Conservation (phyloP, 2,888 invertebrate species). For the Eurytoma californica region DNA sequence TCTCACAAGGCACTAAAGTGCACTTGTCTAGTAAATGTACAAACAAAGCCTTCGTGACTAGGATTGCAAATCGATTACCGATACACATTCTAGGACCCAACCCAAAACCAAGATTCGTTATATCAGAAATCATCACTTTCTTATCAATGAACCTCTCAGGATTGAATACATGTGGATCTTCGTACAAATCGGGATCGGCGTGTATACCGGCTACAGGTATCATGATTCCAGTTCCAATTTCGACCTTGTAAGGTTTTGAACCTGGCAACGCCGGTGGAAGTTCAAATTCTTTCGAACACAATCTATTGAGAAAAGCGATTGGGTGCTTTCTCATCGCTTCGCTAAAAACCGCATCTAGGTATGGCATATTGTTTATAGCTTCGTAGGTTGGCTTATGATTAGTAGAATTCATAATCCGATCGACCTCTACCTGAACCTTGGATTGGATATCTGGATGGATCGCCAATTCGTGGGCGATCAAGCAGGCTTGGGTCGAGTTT, state of each 20-base stretch:
- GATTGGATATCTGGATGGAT: slow-evolving; percentile 62
- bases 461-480: slow-evolving; percentile 61
- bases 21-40: slow-evolving; percentile 62
- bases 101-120: slow-evolving; percentile 64
- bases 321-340: slow-evolving; percentile 68
- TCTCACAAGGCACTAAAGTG: slow-evolving; percentile 66
- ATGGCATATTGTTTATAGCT: slow-evolving; percentile 28
- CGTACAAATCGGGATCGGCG: slow-evolving; percentile 68
- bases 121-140: slow-evolving; percentile 49
- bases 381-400: slow-evolving; percentile 39
- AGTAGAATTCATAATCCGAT: slow-evolving; percentile 74
- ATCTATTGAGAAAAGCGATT: slow-evolving; percentile 64
- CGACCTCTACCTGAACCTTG: slow-evolving; percentile 69
- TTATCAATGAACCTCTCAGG: slow-evolving; percentile 68
- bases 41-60: slow-evolving; percentile 63
- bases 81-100: slow-evolving; percentile 67
- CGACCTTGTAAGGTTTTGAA: slow-evolving; percentile 63
- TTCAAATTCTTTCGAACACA: slow-evolving; percentile 68
- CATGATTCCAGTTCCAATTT: slow-evolving; percentile 65
- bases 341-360: slow-evolving; percentile 50
- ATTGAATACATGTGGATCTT: slow-evolving; percentile 72
- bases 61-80: slow-evolving; percentile 73
- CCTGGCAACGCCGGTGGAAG: slow-evolving; percentile 68
- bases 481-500: slow-evolving; percentile 60
- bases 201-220: slow-evolving; percentile 71